These are phyloP conservation scores for Proteles cristata DNA, from an alignment of 2,113 vertebrate genomes.

Conservation along the genomic window DNA sequence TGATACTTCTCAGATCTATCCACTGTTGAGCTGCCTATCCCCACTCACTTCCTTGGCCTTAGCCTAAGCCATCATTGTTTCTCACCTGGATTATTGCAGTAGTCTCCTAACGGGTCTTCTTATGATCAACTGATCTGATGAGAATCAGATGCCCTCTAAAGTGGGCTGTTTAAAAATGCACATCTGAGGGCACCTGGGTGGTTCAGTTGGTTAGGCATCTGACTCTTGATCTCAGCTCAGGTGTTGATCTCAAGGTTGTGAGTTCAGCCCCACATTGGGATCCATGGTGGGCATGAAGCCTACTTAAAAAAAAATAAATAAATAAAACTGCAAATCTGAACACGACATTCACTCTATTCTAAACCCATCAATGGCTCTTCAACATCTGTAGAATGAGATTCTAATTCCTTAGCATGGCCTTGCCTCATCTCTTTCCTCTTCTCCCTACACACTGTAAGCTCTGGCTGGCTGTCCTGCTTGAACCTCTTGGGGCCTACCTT, in stretches of 20 bases:
- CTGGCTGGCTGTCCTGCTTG: not conserved
- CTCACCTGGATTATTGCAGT: not conserved
- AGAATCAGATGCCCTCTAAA: too few relatives aligned
- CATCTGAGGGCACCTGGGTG: too few relatives aligned
- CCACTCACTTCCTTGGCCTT: not conserved
- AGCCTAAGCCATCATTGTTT: not conserved
- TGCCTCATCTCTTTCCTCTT: not conserved
- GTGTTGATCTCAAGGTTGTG: too few relatives aligned
- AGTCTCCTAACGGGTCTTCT: not conserved
- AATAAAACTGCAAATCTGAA: not conserved
- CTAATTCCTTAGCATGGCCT: not conserved
- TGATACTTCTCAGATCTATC: not conserved
- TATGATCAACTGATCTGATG: not conserved
- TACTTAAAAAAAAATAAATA: too few relatives aligned
- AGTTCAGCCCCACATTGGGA: too few relatives aligned
- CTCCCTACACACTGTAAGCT: not conserved
- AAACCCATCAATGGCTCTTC: not conserved
- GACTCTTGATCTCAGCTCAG: too few relatives aligned
- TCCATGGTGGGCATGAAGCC: too few relatives aligned
- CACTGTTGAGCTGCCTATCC: not conserved
- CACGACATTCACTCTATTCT: not conserved
- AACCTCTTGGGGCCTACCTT: not conserved
- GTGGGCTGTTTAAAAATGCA: too few relatives aligned
- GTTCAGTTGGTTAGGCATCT: too few relatives aligned
- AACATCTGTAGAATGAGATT: conserved; percentile 6